Base-by-base conservation (phyloP, 2,797 vertebrate species). In the Xiphorhynchus erythropygius region DNA sequence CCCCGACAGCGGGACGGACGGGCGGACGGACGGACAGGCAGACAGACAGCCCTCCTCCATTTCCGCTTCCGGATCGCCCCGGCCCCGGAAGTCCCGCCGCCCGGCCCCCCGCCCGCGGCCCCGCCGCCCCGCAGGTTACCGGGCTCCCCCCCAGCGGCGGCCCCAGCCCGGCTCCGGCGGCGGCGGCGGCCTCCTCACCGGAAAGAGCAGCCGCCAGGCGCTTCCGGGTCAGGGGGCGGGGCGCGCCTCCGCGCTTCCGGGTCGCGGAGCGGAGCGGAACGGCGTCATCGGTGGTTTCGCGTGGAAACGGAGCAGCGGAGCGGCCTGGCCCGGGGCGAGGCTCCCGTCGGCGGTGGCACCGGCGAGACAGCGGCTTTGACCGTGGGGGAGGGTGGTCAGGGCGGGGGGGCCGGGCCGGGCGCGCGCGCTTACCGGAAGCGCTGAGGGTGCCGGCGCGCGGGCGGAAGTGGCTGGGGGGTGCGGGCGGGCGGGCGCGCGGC, bases 51-150 rank as follows among this genome's bases (percentile, higher is more conserved):
- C 84, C 75, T 23, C 83, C 79, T 89, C 95, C 76, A 97, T 97
- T 98, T 98, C 98, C 97, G 97, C 97, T 97, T 98, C 98, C 98
- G 97, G 97, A 97, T 97, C 96, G 86, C 80, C 18, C 46, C 67
- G 52, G 32, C 46, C 50, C 93, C 95, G 90, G 94, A 88, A 94
- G 91, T 41, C 74, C 67, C 78, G 46, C 73, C 10, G 28, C 37
- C 84, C 59, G 13, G 32, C 84, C 87, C 87, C 89, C 41, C 42
- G 50, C 78, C 94, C 80, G 56, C 86, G 24, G 82, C 42, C 69
- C 94, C 95, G 35, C 85, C 87, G 46, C 82, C 90, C 93, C 87
- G 68, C 91, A 76, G 49, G 41, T 91, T 44, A 55, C 78, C 53
- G 50, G 77, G 88, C 91, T 86, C 90, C 93, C 94, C 94, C 86